Percentiles rank a stretch among this genome's conserved stretches.
phyloP scores from a whole-genome alignment of 2,797 vertebrate species.

The Sebastes aleutianus region DNA sequence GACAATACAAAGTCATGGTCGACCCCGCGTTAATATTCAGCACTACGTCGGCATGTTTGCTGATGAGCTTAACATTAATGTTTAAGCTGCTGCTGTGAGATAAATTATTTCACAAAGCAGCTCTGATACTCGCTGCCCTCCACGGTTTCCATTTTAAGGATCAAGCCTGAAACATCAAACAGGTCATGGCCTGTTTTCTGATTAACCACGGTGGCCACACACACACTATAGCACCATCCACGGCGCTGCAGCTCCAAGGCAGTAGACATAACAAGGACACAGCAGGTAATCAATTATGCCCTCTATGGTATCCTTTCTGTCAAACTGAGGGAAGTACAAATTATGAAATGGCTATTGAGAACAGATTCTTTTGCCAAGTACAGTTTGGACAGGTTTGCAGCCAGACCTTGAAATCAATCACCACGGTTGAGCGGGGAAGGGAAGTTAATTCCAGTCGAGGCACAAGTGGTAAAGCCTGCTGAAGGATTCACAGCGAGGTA shows the following conservation, averaged over 20 bases:
- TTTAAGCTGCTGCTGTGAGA: constrained; percentile 34
- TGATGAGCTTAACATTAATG: constrained; percentile 35
- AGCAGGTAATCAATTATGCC: constrained; percentile 65
- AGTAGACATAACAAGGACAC: constrained; percentile 63
- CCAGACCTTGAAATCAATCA: constrained; percentile 78
- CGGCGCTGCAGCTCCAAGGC: constrained; percentile 26
- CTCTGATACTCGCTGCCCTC: constrained; percentile 1
- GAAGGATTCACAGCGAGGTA: constrained; percentile 57
- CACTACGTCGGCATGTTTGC: constrained; percentile 18
- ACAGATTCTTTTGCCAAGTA: constrained; percentile 55
- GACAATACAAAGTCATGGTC: not conserved
- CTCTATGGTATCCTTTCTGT: constrained; percentile 57
- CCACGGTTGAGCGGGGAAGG: constrained; percentile 30
- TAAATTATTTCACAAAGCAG: constrained; percentile 18
- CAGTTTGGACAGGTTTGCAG: constrained; percentile 60
- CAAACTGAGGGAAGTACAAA: constrained; percentile 38
- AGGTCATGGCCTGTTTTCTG: constrained; percentile 30
- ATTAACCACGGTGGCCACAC: constrained; percentile 29
- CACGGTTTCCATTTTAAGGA: constrained; percentile 6
- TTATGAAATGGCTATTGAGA: constrained; percentile 69
- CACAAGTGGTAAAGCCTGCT: constrained; percentile 38
- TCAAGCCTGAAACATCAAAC: constrained; percentile 8
- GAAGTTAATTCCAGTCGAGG: constrained; percentile 59
- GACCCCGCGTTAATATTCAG: constrained; percentile 3
- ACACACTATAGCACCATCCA: constrained; percentile 15